These are phyloP conservation scores for Trachelus iudaicus DNA, from an alignment of 2,888 invertebrate genomes.

Conservation along the genomic window DNA sequence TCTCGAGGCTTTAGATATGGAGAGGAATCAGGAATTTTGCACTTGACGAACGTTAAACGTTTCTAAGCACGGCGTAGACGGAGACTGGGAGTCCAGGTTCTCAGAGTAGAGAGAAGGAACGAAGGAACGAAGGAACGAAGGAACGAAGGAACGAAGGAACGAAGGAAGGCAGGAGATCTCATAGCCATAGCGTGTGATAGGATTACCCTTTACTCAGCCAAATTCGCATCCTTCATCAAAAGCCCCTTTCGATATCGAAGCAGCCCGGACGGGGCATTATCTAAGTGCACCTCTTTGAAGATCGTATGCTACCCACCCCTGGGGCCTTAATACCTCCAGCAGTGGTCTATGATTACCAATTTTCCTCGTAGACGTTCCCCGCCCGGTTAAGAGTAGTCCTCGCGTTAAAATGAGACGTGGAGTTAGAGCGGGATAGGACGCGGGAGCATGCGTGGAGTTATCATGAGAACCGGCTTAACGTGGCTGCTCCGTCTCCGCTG, in stretches of 20 bases:
- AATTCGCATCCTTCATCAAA: slow-evolving; percentile 65
- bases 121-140: background rate
- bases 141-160: background rate
- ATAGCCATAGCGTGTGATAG: slow-evolving; percentile 61
- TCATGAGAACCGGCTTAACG: background rate
- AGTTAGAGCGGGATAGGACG: background rate
- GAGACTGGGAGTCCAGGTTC: background rate
- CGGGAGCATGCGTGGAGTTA: background rate
- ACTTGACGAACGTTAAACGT: background rate
- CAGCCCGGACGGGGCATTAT: slow-evolving; percentile 59
- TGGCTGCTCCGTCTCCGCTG: background rate
- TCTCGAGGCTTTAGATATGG: background rate
- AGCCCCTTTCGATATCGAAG: slow-evolving; percentile 46
- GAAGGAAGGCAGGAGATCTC: slow-evolving; percentile 14
- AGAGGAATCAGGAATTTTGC: background rate
- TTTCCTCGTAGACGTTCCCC: slow-evolving; percentile 62
- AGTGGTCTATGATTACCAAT: slow-evolving; percentile 66
- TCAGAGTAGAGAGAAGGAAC: background rate
- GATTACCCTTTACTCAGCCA: slow-evolving; percentile 66
- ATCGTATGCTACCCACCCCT: slow-evolving; percentile 47
- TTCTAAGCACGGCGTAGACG: background rate
- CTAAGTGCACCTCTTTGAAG: slow-evolving; percentile 67
- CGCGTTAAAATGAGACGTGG: background rate
- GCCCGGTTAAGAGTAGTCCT: slow-evolving; percentile 29
- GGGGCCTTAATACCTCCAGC: slow-evolving; percentile 63